phyloP scores from a whole-genome alignment of 2,797 vertebrate genomes.

The Chloroceryle inda region DNA sequence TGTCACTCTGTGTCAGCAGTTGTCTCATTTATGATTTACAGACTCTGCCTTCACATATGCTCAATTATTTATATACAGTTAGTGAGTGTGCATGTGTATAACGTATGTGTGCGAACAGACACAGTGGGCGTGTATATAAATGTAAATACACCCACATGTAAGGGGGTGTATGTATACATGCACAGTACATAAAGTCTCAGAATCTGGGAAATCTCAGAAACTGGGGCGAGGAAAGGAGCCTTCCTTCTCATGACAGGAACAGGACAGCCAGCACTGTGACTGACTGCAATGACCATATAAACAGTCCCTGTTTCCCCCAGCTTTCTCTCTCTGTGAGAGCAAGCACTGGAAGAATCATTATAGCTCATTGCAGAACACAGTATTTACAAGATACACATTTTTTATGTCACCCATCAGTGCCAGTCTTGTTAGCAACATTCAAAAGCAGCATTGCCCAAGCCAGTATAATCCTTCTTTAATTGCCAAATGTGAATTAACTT shows the following conservation, averaged over 20 bases:
- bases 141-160: accelerated
- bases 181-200: not conserved
- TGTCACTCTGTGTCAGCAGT: not conserved
- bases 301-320: not conserved
- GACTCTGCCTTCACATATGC: not conserved
- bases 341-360: not conserved
- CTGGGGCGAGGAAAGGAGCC: not conserved
- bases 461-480: not conserved
- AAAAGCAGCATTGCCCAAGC: not conserved
- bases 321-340: not conserved
- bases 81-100: accelerated
- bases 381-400: not conserved
- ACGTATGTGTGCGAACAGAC: accelerated
- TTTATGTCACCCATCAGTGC: accelerated
- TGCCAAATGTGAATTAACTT: not conserved
- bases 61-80: not conserved
- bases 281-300: not conserved
- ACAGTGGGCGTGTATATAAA: not conserved
- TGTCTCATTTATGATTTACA: not conserved
- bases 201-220: not conserved
- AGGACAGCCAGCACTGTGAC: accelerated
- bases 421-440: not conserved
- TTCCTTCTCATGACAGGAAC: not conserved
- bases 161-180: accelerated
- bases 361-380: not conserved